A percentile compares a stretch with the other conserved stretches of the same genome.
phyloP scores from a whole-genome alignment of 2,797 vertebrate species.

The Sorex maritimensis region DNA sequence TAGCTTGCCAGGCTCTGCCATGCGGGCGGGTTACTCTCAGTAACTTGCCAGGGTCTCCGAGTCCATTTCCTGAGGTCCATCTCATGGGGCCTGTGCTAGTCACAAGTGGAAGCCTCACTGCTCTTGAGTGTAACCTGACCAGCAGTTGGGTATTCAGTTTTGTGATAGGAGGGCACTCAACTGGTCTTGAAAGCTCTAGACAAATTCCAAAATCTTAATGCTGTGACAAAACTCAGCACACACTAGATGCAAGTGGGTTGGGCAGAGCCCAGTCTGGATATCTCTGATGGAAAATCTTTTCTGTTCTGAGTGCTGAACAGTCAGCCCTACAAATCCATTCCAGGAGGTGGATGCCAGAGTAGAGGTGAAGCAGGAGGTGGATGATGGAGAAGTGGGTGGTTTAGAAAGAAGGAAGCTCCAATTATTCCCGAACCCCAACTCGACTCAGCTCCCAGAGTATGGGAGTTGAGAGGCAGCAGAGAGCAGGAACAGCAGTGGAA shows the following conservation, averaged over 20 bases:
- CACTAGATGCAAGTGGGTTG: neutral
- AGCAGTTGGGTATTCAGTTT: neutral
- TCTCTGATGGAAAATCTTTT: neutral
- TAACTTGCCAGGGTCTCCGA: no score
- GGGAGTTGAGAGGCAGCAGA: neutral
- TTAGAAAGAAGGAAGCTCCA: rapidly evolving
- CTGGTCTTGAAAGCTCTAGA: neutral
- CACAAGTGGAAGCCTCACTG: neutral
- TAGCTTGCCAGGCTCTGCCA: no score
- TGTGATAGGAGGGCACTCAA: neutral
- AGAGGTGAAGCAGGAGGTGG: neutral
- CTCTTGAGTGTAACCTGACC: neutral
- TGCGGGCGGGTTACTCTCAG: no score
- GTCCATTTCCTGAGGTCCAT: neutral
- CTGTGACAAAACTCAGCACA: neutral
- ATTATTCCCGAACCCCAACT: neutral
- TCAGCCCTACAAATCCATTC: neutral
- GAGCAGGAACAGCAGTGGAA: rapidly evolving
- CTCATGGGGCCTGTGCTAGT: neutral
- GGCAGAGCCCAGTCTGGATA: neutral
- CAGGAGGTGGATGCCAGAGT: neutral
- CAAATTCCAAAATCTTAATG: neutral
- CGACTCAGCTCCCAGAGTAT: neutral
- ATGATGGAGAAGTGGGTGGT: neutral
- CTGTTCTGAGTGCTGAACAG: rapidly evolving